phyloP scores from a whole-genome alignment of 2,888 invertebrate species.

The Azorinus chamasolen region DNA sequence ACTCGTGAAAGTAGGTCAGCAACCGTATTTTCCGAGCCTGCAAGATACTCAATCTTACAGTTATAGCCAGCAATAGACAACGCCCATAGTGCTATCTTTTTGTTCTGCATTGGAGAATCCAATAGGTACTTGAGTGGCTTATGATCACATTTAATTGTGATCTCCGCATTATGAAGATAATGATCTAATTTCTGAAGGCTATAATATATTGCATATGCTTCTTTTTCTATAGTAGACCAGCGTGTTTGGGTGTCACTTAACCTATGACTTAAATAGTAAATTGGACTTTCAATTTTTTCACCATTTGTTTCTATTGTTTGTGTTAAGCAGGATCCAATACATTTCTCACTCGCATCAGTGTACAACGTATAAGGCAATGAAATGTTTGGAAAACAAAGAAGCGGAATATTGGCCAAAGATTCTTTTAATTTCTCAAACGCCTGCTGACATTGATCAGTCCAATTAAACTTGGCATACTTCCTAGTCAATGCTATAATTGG shows the following conservation, averaged over 20 bases:
- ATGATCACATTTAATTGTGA: neutral
- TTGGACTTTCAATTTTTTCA: neutral
- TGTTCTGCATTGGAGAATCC: neutral
- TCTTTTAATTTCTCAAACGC: conserved; percentile 14
- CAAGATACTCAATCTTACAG: too few species aligned
- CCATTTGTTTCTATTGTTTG: neutral
- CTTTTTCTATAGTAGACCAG: conserved; percentile 7
- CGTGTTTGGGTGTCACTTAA: conserved; percentile 4
- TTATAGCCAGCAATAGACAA: too few species aligned
- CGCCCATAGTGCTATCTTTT: too few species aligned
- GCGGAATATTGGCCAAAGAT: neutral
- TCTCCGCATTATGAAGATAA: conserved; percentile 1
- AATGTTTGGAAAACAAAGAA: neutral
- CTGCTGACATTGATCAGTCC: conserved; percentile 5
- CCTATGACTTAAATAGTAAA: neutral
- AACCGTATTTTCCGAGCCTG: too few species aligned
- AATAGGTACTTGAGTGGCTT: neutral
- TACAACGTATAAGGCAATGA: neutral
- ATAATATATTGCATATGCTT: neutral
- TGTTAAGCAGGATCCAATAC: neutral
- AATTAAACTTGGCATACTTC: conserved; percentile 10
- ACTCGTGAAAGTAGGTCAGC: too few species aligned
- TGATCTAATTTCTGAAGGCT: neutral
- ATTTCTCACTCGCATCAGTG: neutral
- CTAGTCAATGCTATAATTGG: conserved; percentile 13